Percentiles rank a stretch among this genome's conserved stretches.
phyloP scores from a whole-genome alignment of 2,888 invertebrate genomes.

The Fragum fragum region DNA sequence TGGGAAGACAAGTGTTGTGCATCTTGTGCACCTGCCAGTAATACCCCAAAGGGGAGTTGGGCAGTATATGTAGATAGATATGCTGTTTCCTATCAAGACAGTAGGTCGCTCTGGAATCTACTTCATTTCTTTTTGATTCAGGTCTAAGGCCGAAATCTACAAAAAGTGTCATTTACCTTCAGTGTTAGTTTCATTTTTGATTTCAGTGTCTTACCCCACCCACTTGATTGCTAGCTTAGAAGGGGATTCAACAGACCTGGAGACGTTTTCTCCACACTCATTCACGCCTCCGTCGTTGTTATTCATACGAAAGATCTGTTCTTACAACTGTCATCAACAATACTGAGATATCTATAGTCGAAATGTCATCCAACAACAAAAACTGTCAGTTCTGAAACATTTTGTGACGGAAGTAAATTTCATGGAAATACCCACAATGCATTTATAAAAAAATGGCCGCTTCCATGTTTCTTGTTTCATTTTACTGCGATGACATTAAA shows the following conservation, averaged over 20 bases:
- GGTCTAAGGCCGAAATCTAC: too few relatives aligned
- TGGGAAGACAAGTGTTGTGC: too few relatives aligned
- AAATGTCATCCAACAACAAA: neutral
- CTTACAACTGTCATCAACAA: conserved; percentile 23
- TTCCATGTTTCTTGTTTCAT: conserved; percentile 37
- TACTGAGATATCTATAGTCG: neutral
- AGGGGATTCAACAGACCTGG: conserved; percentile 73
- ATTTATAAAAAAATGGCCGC: conserved; percentile 62
- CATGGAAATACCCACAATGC: conserved; percentile 32
- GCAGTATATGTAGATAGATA: too few relatives aligned
- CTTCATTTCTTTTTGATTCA: too few relatives aligned
- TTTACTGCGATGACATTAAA: neutral
- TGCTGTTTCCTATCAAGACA: too few relatives aligned
- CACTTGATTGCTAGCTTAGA: conserved; percentile 24
- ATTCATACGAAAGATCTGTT: conserved; percentile 82
- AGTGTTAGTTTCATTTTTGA: conserved; percentile 8
- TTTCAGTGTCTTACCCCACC: conserved; percentile 49
- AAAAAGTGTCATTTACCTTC: too few relatives aligned
- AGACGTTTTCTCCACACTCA: conserved; percentile 83
- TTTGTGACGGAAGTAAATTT: conserved; percentile 41
- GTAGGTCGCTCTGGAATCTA: too few relatives aligned
- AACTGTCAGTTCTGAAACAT: conserved; percentile 59
- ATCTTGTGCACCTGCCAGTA: too few relatives aligned
- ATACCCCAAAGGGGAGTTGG: too few relatives aligned
- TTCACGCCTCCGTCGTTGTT: conserved; percentile 78